Evolutionary conservation across 2,888 invertebrate genomes (phyloP).

Genomic region (Rhingia campestris): DNA sequence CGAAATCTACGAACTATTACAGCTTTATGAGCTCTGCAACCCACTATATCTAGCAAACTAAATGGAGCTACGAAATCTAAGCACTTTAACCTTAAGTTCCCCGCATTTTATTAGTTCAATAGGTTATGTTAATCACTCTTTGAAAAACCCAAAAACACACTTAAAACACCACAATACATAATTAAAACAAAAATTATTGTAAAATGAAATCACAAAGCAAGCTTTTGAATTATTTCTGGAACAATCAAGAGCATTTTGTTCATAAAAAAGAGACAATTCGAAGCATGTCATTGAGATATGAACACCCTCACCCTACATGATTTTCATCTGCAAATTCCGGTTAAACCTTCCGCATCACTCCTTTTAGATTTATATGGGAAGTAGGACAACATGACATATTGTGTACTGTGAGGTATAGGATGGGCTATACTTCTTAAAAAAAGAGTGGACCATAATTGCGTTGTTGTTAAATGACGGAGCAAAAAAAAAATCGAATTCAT

Average conservation of each 20-base stretch:
- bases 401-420: background rate
- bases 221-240: slow-evolving; percentile 17
- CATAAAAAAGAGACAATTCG: background rate
- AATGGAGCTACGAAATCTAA: no score
- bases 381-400: slow-evolving; percentile 20
- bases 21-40: no score
- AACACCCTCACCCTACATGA: slow-evolving; percentile 22
- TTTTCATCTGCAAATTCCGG: slow-evolving; percentile 8
- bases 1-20: no score
- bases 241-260: slow-evolving; percentile 31
- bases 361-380: slow-evolving; percentile 5
- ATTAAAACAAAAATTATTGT: slow-evolving; percentile 10
- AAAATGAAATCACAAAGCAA: slow-evolving; percentile 11
- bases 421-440: background rate
- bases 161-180: slow-evolving; percentile 1
- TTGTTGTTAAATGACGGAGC: slow-evolving; percentile 23
- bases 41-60: no score
- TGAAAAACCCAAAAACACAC: slow-evolving; percentile 3
- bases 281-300: slow-evolving; percentile 17
- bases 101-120: background rate
- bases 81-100: no score
- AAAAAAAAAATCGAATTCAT: slow-evolving; percentile 39
- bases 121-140: background rate
- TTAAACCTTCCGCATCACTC: slow-evolving; percentile 1
- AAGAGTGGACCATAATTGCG: slow-evolving; percentile 31